Percentiles rank a stretch among this genome's conserved stretches.
These are phyloP conservation scores for Heterodera schachtii DNA, from an alignment of 1,140 invertebrate species.

Conservation along the genomic window DNA sequence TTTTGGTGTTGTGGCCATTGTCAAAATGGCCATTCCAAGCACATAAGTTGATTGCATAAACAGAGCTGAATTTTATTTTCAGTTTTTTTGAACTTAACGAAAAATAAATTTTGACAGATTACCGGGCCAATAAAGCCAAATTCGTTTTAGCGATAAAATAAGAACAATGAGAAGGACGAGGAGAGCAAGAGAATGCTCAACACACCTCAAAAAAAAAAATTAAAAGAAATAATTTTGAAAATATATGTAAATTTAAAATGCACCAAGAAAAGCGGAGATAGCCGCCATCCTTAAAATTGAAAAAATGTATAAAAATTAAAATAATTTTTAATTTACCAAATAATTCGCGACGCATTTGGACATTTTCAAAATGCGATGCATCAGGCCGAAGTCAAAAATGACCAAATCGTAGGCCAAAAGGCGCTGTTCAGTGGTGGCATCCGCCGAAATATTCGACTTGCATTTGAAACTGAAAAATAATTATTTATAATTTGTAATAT, in stretches of 20 bases:
- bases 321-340: slow-evolving; percentile 17
- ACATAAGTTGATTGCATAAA: slow-evolving; percentile 60
- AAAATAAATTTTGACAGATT: background rate
- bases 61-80: slow-evolving; percentile 39
- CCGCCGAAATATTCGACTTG: slow-evolving; percentile 47
- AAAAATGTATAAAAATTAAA: no score
- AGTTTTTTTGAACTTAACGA: background rate
- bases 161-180: slow-evolving; percentile 43
- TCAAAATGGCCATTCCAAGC: slow-evolving; percentile 51
- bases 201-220: slow-evolving; percentile 53
- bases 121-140: slow-evolving; percentile 63
- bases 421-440: slow-evolving; percentile 36
- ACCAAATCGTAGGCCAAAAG: slow-evolving; percentile 60
- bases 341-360: slow-evolving; percentile 62
- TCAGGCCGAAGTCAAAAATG: slow-evolving; percentile 62
- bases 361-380: slow-evolving; percentile 59
- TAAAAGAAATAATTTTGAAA: slow-evolving; percentile 24
- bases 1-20: slow-evolving; percentile 62
- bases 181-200: slow-evolving; percentile 53
- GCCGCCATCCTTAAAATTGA: slow-evolving; percentile 46
- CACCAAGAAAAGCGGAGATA: slow-evolving; percentile 52
- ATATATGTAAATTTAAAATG: background rate
- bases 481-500: background rate
- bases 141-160: slow-evolving; percentile 36
- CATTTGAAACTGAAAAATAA: slow-evolving; percentile 45